These are phyloP conservation scores for Psettodes erumei DNA, from an alignment of 2,113 vertebrate species.

Conservation along the genomic window DNA sequence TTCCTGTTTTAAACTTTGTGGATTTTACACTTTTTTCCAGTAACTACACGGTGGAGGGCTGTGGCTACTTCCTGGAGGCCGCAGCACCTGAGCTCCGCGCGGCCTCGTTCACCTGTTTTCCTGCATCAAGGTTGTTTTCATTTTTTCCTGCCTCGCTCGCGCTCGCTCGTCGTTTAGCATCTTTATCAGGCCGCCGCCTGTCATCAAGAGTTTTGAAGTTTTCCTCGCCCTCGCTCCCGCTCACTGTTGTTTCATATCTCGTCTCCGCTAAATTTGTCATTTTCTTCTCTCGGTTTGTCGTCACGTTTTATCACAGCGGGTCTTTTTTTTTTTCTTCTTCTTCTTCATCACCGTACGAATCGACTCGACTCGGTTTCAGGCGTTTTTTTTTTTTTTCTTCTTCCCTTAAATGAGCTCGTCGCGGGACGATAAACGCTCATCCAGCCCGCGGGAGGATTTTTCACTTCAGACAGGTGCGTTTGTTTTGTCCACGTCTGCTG, in stretches of 20 bases:
- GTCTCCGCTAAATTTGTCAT: conserved; percentile 58
- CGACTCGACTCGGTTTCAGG: conserved; percentile 54
- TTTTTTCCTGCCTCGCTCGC: conserved; percentile 43
- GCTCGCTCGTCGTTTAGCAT: conserved; percentile 44
- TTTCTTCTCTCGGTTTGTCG: conserved; percentile 59
- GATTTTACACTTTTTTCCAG: no score
- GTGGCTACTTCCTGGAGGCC: not conserved
- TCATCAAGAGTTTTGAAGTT: conserved; percentile 58
- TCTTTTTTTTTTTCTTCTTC: not conserved
- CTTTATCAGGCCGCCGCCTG: conserved; percentile 45
- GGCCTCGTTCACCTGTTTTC: conserved; percentile 29
- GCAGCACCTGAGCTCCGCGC: no score
- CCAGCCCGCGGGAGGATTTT: no score
- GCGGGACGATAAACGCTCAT: no score
- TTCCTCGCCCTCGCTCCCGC: conserved; percentile 46
- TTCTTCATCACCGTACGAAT: conserved; percentile 49
- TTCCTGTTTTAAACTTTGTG: no score
- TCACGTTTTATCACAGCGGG: conserved; percentile 43
- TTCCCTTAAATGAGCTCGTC: conserved; percentile 47
- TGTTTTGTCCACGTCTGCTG: no score
- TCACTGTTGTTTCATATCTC: conserved; percentile 53
- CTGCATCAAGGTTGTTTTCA: conserved; percentile 43
- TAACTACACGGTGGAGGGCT: not conserved
- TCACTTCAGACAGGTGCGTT: no score
- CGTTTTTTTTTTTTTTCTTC: not conserved